Conservation (phyloP, 2,113 vertebrate species). For the Sylvilagus bachmani region DNA sequence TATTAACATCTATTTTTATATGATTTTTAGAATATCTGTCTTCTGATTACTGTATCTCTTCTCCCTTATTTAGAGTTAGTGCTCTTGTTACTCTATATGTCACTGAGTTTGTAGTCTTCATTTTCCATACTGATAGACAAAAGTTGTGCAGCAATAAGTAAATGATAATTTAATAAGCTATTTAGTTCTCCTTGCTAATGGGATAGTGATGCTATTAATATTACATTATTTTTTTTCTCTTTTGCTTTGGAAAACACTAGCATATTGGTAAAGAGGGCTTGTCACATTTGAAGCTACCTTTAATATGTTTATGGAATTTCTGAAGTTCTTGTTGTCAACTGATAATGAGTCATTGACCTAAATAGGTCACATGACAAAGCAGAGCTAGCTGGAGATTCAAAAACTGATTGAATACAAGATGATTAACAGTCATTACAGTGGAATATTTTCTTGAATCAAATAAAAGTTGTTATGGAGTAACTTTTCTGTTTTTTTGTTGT, state of each 20-base stretch:
- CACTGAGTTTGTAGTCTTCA: neutral
- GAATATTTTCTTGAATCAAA: constrained; percentile 33
- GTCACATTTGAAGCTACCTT: constrained; percentile 38
- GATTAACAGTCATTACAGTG: neutral
- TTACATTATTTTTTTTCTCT: neutral
- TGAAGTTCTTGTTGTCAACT: constrained; percentile 32
- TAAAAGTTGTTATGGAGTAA: neutral
- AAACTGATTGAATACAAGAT: constrained; percentile 25
- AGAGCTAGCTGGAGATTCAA: constrained; percentile 34
- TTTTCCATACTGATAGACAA: neutral
- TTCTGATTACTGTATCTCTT: constrained; percentile 46
- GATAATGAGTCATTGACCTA: constrained; percentile 60
- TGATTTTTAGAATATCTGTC: constrained; percentile 19
- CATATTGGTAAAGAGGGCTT: constrained; percentile 17
- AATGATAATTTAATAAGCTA: constrained; percentile 11
- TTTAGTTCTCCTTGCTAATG: constrained; percentile 50
- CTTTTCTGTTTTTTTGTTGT: too few relatives aligned
- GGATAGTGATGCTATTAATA: constrained; percentile 46
- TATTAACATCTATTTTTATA: constrained; percentile 43
- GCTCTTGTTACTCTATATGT: constrained; percentile 11
- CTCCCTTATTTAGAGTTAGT: constrained; percentile 31
- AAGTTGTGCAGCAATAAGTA: constrained; percentile 24
- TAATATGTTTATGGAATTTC: constrained; percentile 54
- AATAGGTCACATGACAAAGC: constrained; percentile 56
- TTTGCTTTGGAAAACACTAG: constrained; percentile 44